Evolutionary conservation across 2,888 invertebrate species (phyloP).

Genomic region (Elysia crispata): DNA sequence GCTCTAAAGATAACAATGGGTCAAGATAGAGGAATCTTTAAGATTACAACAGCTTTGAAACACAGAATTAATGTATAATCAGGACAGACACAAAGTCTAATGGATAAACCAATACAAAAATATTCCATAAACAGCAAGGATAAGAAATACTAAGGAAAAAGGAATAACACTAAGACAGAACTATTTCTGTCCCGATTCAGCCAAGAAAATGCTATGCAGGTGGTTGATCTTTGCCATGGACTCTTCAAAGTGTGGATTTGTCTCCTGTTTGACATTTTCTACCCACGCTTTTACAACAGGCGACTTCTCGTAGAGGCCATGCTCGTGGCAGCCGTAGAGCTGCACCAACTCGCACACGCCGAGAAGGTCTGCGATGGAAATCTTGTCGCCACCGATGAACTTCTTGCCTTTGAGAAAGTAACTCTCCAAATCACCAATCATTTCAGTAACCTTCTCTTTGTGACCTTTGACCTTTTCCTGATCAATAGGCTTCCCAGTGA

Average conservation of each 20-base stretch:
- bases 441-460: constrained; percentile 54
- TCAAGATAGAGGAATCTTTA: too few species aligned
- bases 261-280: constrained; percentile 62
- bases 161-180: too few species aligned
- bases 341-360: constrained; percentile 73
- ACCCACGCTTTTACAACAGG: constrained; percentile 68
- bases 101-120: too few species aligned
- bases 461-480: constrained; percentile 61
- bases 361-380: constrained; percentile 72
- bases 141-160: too few species aligned
- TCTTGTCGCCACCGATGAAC: constrained; percentile 65
- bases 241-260: constrained; percentile 67
- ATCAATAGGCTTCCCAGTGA: constrained; percentile 63
- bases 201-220: constrained; percentile 54
- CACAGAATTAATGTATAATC: too few species aligned
- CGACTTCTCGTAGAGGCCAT: constrained; percentile 62
- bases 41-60: too few species aligned
- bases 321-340: constrained; percentile 65
- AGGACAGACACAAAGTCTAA: too few species aligned
- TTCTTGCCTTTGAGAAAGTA: constrained; percentile 66
- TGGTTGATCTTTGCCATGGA: constrained; percentile 60
- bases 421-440: constrained; percentile 61
- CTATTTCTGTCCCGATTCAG: background rate
- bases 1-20: too few species aligned
- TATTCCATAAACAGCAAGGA: too few species aligned